phyloP scores from a whole-genome alignment of 2,888 invertebrate genomes.

The Aproaerema taeniolella region DNA sequence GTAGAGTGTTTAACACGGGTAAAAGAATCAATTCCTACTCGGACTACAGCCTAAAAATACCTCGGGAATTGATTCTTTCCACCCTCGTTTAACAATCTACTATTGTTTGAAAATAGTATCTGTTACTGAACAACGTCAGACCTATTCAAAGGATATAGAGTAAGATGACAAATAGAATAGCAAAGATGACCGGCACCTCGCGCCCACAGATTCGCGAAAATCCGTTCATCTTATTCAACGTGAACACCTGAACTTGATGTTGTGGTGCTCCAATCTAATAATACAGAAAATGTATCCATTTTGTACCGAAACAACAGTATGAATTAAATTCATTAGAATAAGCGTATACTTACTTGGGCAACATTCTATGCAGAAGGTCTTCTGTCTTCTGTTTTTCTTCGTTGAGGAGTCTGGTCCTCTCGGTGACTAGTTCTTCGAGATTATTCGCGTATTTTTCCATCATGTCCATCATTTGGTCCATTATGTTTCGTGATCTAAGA shows the following conservation, averaged over 20 bases:
- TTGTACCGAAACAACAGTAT: constrained; percentile 20
- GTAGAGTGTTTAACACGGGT: too few species aligned
- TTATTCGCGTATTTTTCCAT: constrained; percentile 98
- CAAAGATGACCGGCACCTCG: neutral
- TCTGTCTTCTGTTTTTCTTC: constrained; percentile 96
- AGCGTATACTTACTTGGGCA: constrained; percentile 87
- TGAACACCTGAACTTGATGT: constrained; percentile 25
- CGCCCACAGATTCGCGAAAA: neutral
- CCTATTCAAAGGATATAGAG: too few species aligned
- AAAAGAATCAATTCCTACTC: too few species aligned
- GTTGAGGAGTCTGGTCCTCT: constrained; percentile 91
- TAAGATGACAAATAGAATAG: neutral
- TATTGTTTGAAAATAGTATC: too few species aligned
- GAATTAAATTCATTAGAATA: neutral
- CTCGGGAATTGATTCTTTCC: too few species aligned
- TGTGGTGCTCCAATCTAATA: constrained; percentile 19
- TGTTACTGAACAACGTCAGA: too few species aligned
- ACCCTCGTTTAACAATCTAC: too few species aligned
- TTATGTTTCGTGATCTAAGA: constrained; percentile 88
- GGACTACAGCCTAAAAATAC: too few species aligned
- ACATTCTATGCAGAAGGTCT: constrained; percentile 94
- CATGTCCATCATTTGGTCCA: constrained; percentile 99
- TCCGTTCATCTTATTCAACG: too few species aligned
- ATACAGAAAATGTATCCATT: constrained; percentile 26
- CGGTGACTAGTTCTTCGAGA: constrained; percentile 94